Evolutionary conservation across 2,113 vertebrate genomes (phyloP), one percentile per base, ranked within the genome.

Genomic region (Hemibagrus wyckioides): DNA sequence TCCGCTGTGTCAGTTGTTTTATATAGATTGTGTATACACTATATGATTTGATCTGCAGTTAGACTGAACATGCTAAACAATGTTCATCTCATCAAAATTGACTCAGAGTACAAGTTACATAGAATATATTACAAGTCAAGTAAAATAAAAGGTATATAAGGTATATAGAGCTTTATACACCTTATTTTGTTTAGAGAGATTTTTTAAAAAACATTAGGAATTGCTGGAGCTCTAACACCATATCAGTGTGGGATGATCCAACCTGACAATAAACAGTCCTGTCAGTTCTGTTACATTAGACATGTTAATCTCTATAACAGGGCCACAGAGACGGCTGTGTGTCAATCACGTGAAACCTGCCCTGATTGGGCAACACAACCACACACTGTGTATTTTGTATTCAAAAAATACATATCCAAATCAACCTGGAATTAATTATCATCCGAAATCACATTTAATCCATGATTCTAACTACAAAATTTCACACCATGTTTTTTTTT

Each of bases 271-370:
- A 88, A 71, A 90, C 63, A 83, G n/a, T 69, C n/a, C n/a, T 4
- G 44, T 85, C 92, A 92, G 93, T 84, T 90, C 90, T 93, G 67
- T 69, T 93, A 92, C 83, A 67, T 44, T 21, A 69, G 80, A 83
- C 92, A 92, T 9, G 19, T 92, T 95, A 91, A 95, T 94, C 94
- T 93, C 82, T 57, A 59, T 19, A 57, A 79, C 86, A 61, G 11
- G 82, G 54, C 88, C 82, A 84, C 21, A 73, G 73, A 80, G 36
- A 86, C 21, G 52, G 23, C 84, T 83, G 57, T 23, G 17, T 81
- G 30, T 25, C n/a, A 19, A n/a, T 85, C 54, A 30, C 50, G 41
- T n/a, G 7, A 76, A 71, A 39, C 33, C 19, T 71, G 67, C n/a
- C 14, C 5, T 33, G n/a, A 67, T 67, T 33, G 63, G 30, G n/a